A percentile compares a stretch with the other conserved stretches of the same genome.
Evolutionary conservation across 1,140 invertebrate species (phyloP).

Genomic region (Macrobrachium rosenbergii): DNA sequence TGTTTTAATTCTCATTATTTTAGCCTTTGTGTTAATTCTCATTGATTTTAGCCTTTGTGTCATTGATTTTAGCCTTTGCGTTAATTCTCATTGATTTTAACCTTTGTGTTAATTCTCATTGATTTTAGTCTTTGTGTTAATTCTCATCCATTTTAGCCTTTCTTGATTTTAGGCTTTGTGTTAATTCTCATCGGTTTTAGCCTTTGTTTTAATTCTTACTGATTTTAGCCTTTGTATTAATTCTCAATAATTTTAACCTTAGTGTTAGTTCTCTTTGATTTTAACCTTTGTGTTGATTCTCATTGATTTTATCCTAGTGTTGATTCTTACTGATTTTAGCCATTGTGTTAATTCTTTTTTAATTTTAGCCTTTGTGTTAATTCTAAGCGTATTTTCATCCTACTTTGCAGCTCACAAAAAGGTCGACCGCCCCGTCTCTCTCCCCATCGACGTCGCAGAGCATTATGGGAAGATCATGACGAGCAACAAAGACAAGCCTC

Average conservation of each 20-base stretch:
- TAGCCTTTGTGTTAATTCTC: no score
- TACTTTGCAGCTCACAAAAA: constrained; percentile 23
- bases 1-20: no score
- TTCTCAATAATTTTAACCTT: no score
- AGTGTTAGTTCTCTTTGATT: no score
- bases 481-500: constrained; percentile 17
- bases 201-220: no score
- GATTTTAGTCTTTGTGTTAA: background rate
- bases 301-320: background rate
- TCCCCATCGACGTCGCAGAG: constrained; percentile 64
- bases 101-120: no score
- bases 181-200: no score
- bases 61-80: background rate
- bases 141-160: no score
- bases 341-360: no score
- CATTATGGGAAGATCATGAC: constrained; percentile 44
- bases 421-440: constrained; percentile 58
- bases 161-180: background rate
- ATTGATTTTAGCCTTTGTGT: no score
- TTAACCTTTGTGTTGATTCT: no score
- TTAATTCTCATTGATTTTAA: background rate
- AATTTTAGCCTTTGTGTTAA: background rate
- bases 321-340: background rate
- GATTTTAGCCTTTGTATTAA: background rate
- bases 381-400: background rate